Base-by-base conservation (phyloP, 2,888 invertebrate species). In the Amphipyra berbera region DNA sequence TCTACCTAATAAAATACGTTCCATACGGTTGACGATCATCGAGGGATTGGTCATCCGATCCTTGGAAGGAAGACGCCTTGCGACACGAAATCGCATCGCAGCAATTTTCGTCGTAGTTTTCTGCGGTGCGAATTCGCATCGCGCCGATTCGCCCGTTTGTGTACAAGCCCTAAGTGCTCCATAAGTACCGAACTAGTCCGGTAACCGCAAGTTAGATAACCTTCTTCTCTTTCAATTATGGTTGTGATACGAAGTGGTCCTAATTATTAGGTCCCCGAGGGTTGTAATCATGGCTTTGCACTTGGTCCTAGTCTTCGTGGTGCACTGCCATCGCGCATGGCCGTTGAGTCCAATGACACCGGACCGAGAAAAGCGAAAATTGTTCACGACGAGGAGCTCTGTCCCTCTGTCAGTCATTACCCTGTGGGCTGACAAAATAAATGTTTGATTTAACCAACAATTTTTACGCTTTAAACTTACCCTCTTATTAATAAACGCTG, bases 301-400 rank as follows among this genome's bases (percentile, higher is more conserved):
- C 21, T 76, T 82, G 4, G 81, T 82, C 35, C 80, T 74, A 9
- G 72, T 76, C 49, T 81, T 78, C 12, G 74, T 80, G 21, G 79
- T 73, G 49, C 87, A 87, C 55, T 86, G 86, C 85, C 86, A 85
- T 9, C 86, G 71, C 0, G 63, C 63, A 44, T 74, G 79, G 12
- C 67, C 69, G n/a, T 67, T 76, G 9, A 40, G 38, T 0, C 82
- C 79, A 4, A 58, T 13, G 13, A 62, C 56, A 12, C 79, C 79
- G 10, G 76, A 74, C 15, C 76, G 81, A 0, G 77, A 67, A 65
- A 86, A 86, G 0, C 79, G 81, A 48, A 74, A 73, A 35, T 77
- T 67, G 4, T 73, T 64, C 12, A 66, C 68, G 7, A 78, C 33
- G 38, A 82, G 50, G 1, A 76, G 44, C 33, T 78, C 76, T 40